Conservation (phyloP, 2,888 invertebrate genomes). For the Chaetogeoica ovagalla region DNA sequence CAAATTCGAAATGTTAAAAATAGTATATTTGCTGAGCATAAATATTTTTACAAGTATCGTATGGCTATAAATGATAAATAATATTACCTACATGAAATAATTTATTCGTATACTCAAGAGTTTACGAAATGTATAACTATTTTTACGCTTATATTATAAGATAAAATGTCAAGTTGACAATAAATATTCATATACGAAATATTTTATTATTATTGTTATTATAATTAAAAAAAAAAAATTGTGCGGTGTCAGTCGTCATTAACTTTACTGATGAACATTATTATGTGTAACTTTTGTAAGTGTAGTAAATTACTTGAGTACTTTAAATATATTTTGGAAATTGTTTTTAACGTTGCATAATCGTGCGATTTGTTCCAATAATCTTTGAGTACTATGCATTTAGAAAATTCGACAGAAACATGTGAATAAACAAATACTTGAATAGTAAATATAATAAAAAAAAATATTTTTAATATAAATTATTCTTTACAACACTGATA, state of each 20-base stretch:
- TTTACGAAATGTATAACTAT: conserved; percentile 20
- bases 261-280: not conserved
- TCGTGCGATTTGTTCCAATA: too few species aligned
- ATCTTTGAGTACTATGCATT: too few species aligned
- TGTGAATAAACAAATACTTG: too few species aligned
- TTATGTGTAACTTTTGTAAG: not conserved
- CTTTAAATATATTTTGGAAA: too few species aligned
- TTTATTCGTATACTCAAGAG: not conserved
- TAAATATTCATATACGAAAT: conserved; percentile 1
- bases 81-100: conserved; percentile 9
- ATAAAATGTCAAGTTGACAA: conserved; percentile 8
- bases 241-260: not conserved
- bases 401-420: too few species aligned
- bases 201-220: not conserved
- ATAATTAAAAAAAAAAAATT: not conserved
- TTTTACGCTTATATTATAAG: not conserved
- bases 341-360: too few species aligned
- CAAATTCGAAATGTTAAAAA: conserved; percentile 8
- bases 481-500: not conserved
- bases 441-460: too few species aligned
- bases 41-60: conserved; percentile 24
- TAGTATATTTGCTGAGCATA: conserved; percentile 33
- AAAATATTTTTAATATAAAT: too few species aligned
- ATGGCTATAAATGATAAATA: conserved; percentile 19
- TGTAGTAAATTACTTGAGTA: too few species aligned